Evolutionary conservation across 2,113 vertebrate genomes (phyloP).

Genomic region (Neoarius graeffei): DNA sequence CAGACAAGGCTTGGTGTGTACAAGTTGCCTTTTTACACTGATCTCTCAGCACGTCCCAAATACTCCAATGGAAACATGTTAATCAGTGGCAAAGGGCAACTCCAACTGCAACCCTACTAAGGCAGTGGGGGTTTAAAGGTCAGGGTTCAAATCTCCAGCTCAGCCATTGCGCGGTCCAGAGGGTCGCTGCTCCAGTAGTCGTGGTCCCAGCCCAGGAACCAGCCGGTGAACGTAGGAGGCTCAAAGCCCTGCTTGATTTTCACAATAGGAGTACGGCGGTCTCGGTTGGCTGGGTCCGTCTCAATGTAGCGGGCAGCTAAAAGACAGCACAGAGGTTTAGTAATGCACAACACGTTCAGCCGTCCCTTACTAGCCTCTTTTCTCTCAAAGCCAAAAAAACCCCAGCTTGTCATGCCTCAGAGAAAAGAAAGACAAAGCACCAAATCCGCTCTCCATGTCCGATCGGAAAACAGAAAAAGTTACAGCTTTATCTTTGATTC

Average conservation of each 20-base stretch:
- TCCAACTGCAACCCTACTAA: constrained; percentile 29
- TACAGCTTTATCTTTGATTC: neutral
- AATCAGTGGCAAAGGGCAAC: constrained; percentile 38
- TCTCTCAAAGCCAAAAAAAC: neutral
- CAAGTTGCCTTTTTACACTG: constrained; percentile 30
- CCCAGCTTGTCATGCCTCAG: neutral
- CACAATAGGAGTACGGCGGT: constrained; percentile 83
- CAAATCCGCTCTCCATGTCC: too few relatives aligned
- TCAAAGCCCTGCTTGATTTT: constrained; percentile 87
- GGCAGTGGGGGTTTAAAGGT: constrained; percentile 48
- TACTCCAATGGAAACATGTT: neutral
- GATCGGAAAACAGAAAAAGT: neutral
- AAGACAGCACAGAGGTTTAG: neutral
- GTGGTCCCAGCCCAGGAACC: constrained; percentile 97
- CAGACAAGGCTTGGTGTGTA: neutral
- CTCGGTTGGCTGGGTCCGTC: constrained; percentile 86
- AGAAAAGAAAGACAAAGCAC: neutral
- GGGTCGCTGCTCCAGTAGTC: constrained; percentile 91
- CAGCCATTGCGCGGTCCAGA: constrained; percentile 85
- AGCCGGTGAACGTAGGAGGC: constrained; percentile 93
- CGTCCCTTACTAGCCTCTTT: neutral
- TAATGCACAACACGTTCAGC: neutral
- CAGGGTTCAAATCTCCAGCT: constrained; percentile 80
- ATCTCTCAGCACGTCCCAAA: neutral
- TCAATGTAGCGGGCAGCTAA: constrained; percentile 90